Evolutionary conservation across 2,113 vertebrate genomes (phyloP).

Genomic region (Paracanthobrama guichenoti): DNA sequence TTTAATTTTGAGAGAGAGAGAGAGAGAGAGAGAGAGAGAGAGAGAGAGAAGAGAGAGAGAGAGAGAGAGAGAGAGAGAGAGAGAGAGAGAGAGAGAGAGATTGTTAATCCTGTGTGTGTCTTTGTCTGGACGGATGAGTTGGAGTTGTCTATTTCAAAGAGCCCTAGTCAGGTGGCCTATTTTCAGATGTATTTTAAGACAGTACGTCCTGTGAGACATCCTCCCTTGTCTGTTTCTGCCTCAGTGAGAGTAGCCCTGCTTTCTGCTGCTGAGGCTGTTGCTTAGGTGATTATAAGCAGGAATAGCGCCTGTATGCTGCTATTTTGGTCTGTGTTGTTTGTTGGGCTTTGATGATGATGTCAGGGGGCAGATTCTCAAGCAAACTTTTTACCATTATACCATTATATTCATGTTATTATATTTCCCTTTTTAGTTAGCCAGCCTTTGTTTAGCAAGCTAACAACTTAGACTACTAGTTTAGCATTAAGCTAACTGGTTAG

Average conservation of each 20-base stretch:
- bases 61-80: not conserved
- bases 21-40: not conserved
- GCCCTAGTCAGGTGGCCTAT: constrained; percentile 50
- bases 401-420: too few species aligned
- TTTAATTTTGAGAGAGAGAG: not conserved
- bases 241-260: constrained; percentile 22
- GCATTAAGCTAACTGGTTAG: too few species aligned
- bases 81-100: not conserved
- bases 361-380: not conserved
- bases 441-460: too few species aligned
- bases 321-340: not conserved
- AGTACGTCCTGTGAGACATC: constrained; percentile 12
- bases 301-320: constrained; percentile 3
- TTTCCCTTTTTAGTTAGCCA: too few species aligned
- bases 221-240: constrained; percentile 20
- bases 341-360: constrained; percentile 21
- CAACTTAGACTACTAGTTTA: too few species aligned
- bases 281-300: constrained; percentile 33
- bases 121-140: not conserved
- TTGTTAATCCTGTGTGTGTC: constrained; percentile 3
- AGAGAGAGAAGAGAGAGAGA: not conserved
- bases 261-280: constrained; percentile 43
- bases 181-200: constrained; percentile 51
- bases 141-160: constrained; percentile 38
- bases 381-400: too few species aligned